These are phyloP conservation scores for Atopsyche davidsoni DNA, from an alignment of 1,140 invertebrate genomes.

Conservation along the genomic window DNA sequence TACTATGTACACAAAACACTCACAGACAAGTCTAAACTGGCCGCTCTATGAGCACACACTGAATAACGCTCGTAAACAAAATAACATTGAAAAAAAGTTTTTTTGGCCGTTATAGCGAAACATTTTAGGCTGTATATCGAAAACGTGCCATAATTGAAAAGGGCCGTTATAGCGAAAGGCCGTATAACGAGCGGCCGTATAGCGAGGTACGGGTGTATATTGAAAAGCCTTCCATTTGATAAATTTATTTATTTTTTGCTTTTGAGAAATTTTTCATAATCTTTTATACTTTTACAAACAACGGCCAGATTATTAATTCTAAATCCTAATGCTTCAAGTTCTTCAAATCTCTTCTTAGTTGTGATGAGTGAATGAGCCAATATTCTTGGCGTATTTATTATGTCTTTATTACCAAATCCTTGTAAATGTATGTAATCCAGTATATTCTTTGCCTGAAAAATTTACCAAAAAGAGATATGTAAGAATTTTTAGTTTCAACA, in stretches of 20 bases:
- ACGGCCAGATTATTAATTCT: conserved; percentile 42
- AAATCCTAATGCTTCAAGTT: conserved; percentile 35
- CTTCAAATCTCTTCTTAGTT: conserved; percentile 37
- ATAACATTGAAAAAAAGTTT: no score
- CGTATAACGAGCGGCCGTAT: no score
- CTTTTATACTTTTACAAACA: conserved; percentile 42
- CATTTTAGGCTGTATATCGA: no score
- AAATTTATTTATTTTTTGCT: conserved; percentile 33
- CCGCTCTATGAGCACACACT: no score
- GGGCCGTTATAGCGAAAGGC: no score
- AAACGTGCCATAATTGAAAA: background rate
- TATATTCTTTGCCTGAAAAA: conserved; percentile 41
- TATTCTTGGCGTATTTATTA: conserved; percentile 39
- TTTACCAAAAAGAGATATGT: conserved; percentile 15
- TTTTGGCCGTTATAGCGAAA: no score
- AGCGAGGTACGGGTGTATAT: no score
- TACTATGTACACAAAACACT: no score
- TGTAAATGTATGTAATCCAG: conserved; percentile 41
- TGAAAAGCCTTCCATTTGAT: no score
- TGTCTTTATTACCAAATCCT: conserved; percentile 40
- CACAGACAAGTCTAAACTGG: no score
- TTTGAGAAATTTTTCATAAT: conserved; percentile 41
- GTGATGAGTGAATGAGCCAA: conserved; percentile 41
- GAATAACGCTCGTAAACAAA: no score
- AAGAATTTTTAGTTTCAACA: no score